Conservation (phyloP, 2,888 invertebrate genomes). For the Lasioglossum marginatum region DNA sequence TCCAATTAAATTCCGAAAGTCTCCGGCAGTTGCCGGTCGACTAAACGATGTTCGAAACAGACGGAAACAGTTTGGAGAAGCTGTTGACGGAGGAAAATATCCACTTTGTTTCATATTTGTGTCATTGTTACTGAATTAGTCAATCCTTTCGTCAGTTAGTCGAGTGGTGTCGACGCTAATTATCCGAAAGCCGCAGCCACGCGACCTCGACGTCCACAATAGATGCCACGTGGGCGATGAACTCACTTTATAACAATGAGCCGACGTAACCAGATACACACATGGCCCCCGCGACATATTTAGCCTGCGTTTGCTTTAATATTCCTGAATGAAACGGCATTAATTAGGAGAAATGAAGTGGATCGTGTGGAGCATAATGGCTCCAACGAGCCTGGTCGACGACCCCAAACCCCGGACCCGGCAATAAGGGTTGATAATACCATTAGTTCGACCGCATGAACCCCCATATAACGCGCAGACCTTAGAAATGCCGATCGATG, state of each 20-base stretch:
- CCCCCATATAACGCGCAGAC: slow-evolving; percentile 67
- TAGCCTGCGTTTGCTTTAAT: slow-evolving; percentile 29
- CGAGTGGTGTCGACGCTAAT: neutral
- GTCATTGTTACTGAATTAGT: neutral
- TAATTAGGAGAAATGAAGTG: slow-evolving; percentile 38
- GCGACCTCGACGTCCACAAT: slow-evolving; percentile 23
- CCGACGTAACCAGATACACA: slow-evolving; percentile 12
- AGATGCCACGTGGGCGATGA: slow-evolving; percentile 38
- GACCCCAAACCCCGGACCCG: slow-evolving; percentile 63
- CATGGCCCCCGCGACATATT: slow-evolving; percentile 19
- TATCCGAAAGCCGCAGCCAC: neutral
- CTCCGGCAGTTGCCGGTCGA: too few species aligned
- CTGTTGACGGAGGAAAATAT: too few species aligned
- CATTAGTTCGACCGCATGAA: slow-evolving; percentile 64
- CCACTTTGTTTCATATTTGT: too few species aligned
- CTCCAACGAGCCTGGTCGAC: slow-evolving; percentile 58
- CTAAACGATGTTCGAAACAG: too few species aligned
- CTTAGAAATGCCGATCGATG: slow-evolving; percentile 73
- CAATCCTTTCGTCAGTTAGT: neutral
- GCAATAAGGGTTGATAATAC: slow-evolving; percentile 72
- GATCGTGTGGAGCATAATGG: slow-evolving; percentile 3
- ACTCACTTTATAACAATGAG: slow-evolving; percentile 49
- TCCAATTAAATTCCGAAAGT: too few species aligned
- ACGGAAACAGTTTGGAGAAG: too few species aligned
- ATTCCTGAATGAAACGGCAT: slow-evolving; percentile 34